Conservation (phyloP, 2,113 vertebrate species). For the Istiophorus platypterus region DNA sequence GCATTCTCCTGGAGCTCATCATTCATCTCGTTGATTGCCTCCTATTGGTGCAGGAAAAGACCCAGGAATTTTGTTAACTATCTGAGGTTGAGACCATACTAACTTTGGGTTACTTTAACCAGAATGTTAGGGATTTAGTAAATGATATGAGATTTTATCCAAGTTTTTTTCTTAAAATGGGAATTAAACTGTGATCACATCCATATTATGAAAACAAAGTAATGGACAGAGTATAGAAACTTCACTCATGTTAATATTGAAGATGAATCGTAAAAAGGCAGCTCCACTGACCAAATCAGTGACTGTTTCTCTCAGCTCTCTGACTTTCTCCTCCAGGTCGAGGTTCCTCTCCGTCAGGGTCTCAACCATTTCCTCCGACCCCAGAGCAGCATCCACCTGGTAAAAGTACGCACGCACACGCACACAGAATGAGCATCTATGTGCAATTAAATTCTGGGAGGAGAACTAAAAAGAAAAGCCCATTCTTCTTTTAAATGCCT, state of each 20-base stretch:
- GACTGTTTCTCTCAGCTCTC: conserved; percentile 89
- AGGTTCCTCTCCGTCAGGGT: conserved; percentile 95
- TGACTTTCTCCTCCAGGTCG: conserved; percentile 96
- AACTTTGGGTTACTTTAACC: background rate
- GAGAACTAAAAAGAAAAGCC: background rate
- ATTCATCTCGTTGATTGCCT: conserved; percentile 99
- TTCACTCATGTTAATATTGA: background rate
- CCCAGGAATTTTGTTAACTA: background rate
- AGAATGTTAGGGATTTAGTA: background rate
- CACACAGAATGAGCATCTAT: background rate
- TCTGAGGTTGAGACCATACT: background rate
- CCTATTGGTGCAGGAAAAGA: conserved; percentile 78
- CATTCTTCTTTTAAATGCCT: background rate
- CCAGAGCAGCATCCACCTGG: conserved; percentile 96
- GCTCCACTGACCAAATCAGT: conserved; percentile 77
- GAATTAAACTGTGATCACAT: background rate
- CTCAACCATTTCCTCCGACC: conserved; percentile 99
- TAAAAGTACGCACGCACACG: background rate
- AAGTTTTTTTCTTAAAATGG: background rate
- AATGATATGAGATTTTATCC: background rate
- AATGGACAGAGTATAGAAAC: background rate
- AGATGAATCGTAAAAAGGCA: conserved; percentile 1
- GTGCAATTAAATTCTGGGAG: background rate
- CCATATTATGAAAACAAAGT: no score
- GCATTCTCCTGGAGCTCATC: conserved; percentile 98